These are phyloP conservation scores for Buathra laborator DNA, from an alignment of 2,888 invertebrate genomes.

Conservation along the genomic window DNA sequence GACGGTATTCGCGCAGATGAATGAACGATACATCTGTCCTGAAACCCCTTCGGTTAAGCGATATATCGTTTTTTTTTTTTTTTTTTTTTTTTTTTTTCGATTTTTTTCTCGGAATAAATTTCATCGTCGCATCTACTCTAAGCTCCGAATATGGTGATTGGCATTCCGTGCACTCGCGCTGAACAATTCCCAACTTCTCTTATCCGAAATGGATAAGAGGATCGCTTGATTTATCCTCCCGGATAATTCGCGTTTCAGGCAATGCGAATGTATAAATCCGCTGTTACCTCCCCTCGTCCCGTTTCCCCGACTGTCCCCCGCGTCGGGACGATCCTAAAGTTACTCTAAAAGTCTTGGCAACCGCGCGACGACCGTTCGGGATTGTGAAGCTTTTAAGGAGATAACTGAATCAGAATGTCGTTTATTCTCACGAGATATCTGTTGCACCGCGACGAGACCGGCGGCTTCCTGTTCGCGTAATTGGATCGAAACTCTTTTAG, in stretches of 20 bases:
- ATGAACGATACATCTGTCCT: constrained; percentile 58
- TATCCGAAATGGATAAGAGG: constrained; percentile 40
- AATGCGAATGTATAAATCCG: constrained; percentile 54
- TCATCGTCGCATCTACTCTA: constrained; percentile 23
- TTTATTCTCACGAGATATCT: constrained; percentile 49
- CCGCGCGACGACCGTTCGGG: constrained; percentile 50
- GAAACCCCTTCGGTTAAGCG: constrained; percentile 26
- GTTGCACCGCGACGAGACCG: constrained; percentile 54
- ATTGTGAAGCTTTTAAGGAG: constrained; percentile 76
- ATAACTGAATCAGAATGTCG: constrained; percentile 76
- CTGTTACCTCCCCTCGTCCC: constrained; percentile 17
- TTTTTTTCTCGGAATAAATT: constrained; percentile 19
- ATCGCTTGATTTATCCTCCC: constrained; percentile 45
- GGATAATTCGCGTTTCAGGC: constrained; percentile 38
- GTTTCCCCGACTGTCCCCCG: not conserved
- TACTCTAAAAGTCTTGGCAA: constrained; percentile 32
- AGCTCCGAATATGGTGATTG: constrained; percentile 44
- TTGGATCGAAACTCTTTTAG: constrained; percentile 74
- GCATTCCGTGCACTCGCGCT: constrained; percentile 7
- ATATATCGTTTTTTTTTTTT: constrained; percentile 6
- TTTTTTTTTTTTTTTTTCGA: no score
- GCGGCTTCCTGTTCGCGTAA: constrained; percentile 77
- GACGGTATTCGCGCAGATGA: constrained; percentile 42
- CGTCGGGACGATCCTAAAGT: constrained; percentile 42
- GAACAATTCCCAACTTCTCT: constrained; percentile 36